phyloP scores from a whole-genome alignment of 1,140 invertebrate genomes.

The Procambarus clarkii region DNA sequence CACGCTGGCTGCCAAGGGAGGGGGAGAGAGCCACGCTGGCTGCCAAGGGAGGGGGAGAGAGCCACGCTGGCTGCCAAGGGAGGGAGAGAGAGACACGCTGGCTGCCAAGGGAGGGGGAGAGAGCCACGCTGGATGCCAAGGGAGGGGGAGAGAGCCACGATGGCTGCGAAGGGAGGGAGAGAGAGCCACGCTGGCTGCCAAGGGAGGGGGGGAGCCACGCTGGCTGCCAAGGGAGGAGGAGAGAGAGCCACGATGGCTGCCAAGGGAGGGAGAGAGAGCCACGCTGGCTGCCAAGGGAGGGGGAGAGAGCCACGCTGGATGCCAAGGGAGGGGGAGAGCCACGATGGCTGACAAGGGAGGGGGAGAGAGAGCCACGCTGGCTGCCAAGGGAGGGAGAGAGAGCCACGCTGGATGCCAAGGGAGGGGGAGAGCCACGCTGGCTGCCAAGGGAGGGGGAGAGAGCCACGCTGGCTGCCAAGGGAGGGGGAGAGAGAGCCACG shows the following conservation, averaged over 20 bases:
- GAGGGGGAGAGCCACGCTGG: too few relatives aligned
- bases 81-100: too few relatives aligned
- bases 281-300: not conserved
- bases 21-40: not conserved
- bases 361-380: not conserved
- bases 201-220: too few relatives aligned
- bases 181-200: too few relatives aligned
- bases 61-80: too few relatives aligned
- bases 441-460: too few relatives aligned
- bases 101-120: too few relatives aligned
- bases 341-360: not conserved
- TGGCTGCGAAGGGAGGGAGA: too few relatives aligned
- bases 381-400: not conserved
- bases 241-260: not conserved
- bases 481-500: constrained; percentile 1
- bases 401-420: not conserved
- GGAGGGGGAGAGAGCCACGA: not conserved
- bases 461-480: not conserved
- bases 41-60: too few relatives aligned
- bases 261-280: too few relatives aligned
- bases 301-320: too few relatives aligned
- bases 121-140: not conserved
- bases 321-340: not conserved
- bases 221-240: not conserved
- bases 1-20: not conserved